Base-by-base conservation (phyloP, 92 coral and sea anemone genomes). In the Phenganax stokvisi region DNA sequence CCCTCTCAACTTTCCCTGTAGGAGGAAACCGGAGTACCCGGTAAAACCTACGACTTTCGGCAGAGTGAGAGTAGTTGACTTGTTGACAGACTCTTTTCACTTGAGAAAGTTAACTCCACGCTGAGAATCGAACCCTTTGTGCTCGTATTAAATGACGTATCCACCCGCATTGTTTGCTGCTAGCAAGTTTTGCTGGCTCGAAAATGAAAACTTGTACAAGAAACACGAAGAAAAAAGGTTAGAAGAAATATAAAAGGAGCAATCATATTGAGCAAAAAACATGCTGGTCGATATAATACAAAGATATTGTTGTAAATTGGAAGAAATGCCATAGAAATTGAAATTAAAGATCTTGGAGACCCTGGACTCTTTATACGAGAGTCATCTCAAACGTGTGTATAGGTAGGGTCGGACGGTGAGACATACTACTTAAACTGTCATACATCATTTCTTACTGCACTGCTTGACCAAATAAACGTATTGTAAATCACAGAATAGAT, bases 351-450 rank as follows among this genome's bases (percentile, higher is more conserved):
- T 28, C 3, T 1, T 7, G 28, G 25, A 61, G 25, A 61, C 15
- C 25, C 67, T 61, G 67, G 3, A 61, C 25, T 61, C 67, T 7
- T 3, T 7, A 15, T 61, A 61, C 67, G 67, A 61, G 25, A 28
- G 28, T 17, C 67, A 61, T 61, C 67, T 61, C 67, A 61, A 61
- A 61, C 67, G 67, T 61, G 67, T 17, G 28, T 61, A 13, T 27
- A 61, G 67, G 67, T 61, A 61, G 6, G 25, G 25, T 15, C 47
- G 47, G 3, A 13, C 0, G 28, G 67, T 61, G 12, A 61, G 25
- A 61, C 3, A 17, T 17, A 7, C 67, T 13, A 61, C 20, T 37
- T 37, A 2, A 20, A 37, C 47, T 37, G 5, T 37, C 47, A 37
- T 37, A 37, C 47, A 37, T 5, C 2, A 37, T 0, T 0, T 37